These are phyloP conservation scores for Ennomos fuscantarius DNA, from an alignment of 2,888 invertebrate species.

Conservation along the genomic window DNA sequence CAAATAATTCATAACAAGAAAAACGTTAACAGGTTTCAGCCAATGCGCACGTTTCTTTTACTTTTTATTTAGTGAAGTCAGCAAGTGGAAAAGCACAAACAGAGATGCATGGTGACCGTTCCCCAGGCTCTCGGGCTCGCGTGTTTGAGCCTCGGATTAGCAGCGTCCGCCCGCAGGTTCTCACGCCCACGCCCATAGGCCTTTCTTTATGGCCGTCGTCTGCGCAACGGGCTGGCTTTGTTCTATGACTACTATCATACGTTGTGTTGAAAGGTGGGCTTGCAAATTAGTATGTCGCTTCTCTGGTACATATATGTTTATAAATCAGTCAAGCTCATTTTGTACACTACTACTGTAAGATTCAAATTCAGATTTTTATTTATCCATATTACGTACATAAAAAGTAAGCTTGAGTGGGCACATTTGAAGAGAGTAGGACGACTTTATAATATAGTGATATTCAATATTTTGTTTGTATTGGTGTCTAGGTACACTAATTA, in stretches of 20 bases:
- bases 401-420: too few relatives aligned
- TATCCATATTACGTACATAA: too few relatives aligned
- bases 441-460: too few relatives aligned
- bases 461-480: too few relatives aligned
- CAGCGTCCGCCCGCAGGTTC: constrained; percentile 69
- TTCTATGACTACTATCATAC: constrained; percentile 5
- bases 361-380: too few relatives aligned
- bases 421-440: too few relatives aligned
- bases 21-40: constrained; percentile 7
- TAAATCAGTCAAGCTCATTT: too few relatives aligned
- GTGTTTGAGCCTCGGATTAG: constrained; percentile 75
- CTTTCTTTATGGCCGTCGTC: constrained; percentile 62
- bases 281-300: constrained; percentile 3
- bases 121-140: constrained; percentile 46
- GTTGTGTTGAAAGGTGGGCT: constrained; percentile 8
- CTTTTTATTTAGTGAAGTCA: constrained; percentile 32
- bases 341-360: too few relatives aligned
- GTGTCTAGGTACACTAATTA: too few relatives aligned
- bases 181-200: constrained; percentile 44
- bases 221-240: constrained; percentile 6
- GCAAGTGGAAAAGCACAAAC: constrained; percentile 33
- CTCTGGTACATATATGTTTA: too few relatives aligned
- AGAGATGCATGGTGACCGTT: constrained; percentile 16
- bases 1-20: constrained; percentile 3
- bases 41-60: constrained; percentile 2